phyloP scores from a whole-genome alignment of 2,113 vertebrate species.

The Pachyramphus minor region DNA sequence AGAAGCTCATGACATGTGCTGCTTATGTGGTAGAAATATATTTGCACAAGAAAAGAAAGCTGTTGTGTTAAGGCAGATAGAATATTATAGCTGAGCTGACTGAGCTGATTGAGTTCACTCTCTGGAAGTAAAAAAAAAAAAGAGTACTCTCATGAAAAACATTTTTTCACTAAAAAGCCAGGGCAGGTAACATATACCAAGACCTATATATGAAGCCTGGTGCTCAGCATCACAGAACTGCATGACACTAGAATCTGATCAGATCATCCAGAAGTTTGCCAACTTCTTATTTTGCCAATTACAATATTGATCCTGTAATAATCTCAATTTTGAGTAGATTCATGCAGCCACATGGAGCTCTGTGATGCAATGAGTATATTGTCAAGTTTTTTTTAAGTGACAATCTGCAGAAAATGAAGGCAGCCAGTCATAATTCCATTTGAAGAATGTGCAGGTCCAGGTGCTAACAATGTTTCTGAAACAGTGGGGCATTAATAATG shows the following conservation, averaged over 20 bases:
- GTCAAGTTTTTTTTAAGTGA: background rate
- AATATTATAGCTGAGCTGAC: background rate
- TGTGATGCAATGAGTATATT: background rate
- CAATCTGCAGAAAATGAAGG: background rate
- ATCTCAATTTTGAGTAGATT: background rate
- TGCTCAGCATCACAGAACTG: background rate
- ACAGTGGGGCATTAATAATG: constrained; percentile 17
- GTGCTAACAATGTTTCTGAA: constrained; percentile 11
- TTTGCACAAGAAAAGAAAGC: background rate
- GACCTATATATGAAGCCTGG: background rate
- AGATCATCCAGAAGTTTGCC: background rate
- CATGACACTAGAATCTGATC: background rate
- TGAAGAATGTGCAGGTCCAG: background rate
- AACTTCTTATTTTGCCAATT: background rate
- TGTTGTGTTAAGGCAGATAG: background rate
- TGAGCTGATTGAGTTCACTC: background rate
- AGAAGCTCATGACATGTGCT: background rate
- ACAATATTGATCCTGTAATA: background rate
- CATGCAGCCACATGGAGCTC: background rate
- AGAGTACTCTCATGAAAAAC: background rate
- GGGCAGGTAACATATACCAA: background rate
- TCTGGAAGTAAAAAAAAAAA: background rate
- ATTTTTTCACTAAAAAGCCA: background rate
- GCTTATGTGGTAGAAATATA: background rate
- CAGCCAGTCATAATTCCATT: background rate